Evolutionary conservation across 2,888 invertebrate species (phyloP), one percentile per base, ranked within the genome.

Genomic region (Calameuta pallipes): DNA sequence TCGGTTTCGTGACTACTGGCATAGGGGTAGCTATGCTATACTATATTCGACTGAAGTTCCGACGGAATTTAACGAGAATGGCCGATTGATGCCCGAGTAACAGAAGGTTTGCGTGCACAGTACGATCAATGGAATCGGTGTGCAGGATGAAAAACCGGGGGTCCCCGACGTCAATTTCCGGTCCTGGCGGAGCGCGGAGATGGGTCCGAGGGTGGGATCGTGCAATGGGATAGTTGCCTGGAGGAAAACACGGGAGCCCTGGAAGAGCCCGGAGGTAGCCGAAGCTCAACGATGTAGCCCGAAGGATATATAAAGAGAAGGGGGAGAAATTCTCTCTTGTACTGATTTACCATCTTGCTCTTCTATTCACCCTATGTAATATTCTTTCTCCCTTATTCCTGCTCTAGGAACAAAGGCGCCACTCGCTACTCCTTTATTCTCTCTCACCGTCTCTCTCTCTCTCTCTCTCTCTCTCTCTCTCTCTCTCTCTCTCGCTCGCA

Each of bases 161-260:
- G 86, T 71, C 81, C 74, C 34, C 36, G 71, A 76, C 37, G 76
- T 76, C 75, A 80, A 82, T 83, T 86, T 85, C 85, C 85, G 85
- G 82, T 70, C 78, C 75, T 85, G 86, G 84, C 76, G 81, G 82
- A 85, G 79, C 82, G 78, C 79, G 83, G 85, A 81, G 82, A 84
- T 82, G 82, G 84, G 84, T 78, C 82, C 83, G 80, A 85, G 78
- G 83, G 80, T 84, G 84, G 56, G 41, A 41, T 41, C 15, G 41
- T 41, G 41, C 41, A 15, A 41, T 13, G 41, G 41, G 56, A 56
- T 56, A 56, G 56, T 56, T 56, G 56, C 56, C 56, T 23, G 56
- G 56, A 41, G 56, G 68, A 56, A 41, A 30, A 15, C 41, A 75
- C 31, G 71, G 71, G 33, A 71, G 71, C 35, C 34, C 34, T 34